Percentiles rank a stretch among this genome's conserved stretches.
Conservation (phyloP, 2,888 invertebrate genomes). For the Zaprionus bogoriensis region DNA sequence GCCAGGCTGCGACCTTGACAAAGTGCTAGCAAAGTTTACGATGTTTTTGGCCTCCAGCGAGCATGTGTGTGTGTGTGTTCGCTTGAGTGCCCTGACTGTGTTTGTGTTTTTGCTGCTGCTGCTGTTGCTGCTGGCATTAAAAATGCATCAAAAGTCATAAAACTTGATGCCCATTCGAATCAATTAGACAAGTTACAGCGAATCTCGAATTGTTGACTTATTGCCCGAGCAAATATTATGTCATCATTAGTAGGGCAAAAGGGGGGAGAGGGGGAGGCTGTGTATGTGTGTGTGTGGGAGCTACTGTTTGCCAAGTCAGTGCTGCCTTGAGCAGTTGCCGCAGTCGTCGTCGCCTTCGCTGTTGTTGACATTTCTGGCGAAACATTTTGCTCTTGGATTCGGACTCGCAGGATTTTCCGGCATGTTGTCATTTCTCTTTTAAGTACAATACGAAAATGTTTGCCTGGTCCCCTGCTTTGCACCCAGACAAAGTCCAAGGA, state of each 20-base stretch:
- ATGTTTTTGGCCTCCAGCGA: constrained; percentile 26
- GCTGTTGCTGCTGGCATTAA: constrained; percentile 40
- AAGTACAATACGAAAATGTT: constrained; percentile 60
- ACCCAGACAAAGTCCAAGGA: constrained; percentile 54
- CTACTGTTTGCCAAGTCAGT: background rate
- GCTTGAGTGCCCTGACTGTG: background rate
- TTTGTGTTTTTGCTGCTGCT: constrained; percentile 11
- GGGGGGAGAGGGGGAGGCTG: constrained; percentile 7
- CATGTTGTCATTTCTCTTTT: constrained; percentile 46
- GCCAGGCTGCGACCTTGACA: constrained; percentile 30
- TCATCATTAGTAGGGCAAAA: constrained; percentile 20
- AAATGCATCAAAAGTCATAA: constrained; percentile 51
- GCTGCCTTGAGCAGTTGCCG: background rate
- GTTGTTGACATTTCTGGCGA: constrained; percentile 36
- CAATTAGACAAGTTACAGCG: constrained; percentile 43
- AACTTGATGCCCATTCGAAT: constrained; percentile 33
- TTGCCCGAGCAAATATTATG: constrained; percentile 50
- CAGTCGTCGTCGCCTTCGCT: constrained; percentile 10
- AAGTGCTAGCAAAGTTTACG: constrained; percentile 38
- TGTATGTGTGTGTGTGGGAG: background rate
- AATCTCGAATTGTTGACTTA: constrained; percentile 26
- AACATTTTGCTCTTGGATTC: constrained; percentile 43
- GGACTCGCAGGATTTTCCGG: constrained; percentile 30
- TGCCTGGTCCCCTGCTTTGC: constrained; percentile 1
- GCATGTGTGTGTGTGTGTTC: constrained; percentile 7